Evolutionary conservation across 2,113 vertebrate genomes (phyloP), one percentile per base, ranked within the genome.

Genomic region (Thalassoma bifasciatum): DNA sequence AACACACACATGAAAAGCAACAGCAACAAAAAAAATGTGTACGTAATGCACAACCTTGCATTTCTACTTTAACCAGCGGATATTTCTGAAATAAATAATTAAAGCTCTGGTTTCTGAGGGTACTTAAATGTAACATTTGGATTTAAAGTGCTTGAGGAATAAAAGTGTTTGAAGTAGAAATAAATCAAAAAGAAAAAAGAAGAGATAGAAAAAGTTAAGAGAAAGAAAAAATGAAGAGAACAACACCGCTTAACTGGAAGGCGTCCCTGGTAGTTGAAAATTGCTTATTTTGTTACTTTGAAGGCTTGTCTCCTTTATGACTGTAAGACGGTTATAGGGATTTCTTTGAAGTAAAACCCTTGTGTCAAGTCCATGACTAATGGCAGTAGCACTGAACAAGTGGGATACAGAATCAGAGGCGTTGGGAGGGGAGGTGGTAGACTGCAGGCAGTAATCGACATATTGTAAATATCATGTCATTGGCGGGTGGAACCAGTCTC

Each of bases 241-340:
- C 87, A 92, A 93, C 91, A 93, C 87, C 73, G 66, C 83, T 49
- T 88, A 89, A 92, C 88, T 88, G 92, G 91, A 92, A 93, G 92
- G 91, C 88, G 90, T 93, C 92, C 92, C 93, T 93, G 93, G 92
- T 91, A 93, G 93, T 92, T 91, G 85, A 92, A 86, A 92, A 94
- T 93, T 93, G 91, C 93, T 93, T 94, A 92, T 93, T 92, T 90
- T 86, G 89, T 91, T 92, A 89, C 84, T 94, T 91, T 88, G 89
- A 94, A 94, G 92, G 91, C 92, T 94, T 94, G 92, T 93, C 91
- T 93, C 92, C 90, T 93, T 93, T 94, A 91, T 93, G 92, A 92
- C 91, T 91, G 90, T 92, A 91, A 91, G 90, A 94, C 87, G 83
- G 89, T 90, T 88, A 89, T 88, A 91, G 90, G 89, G 91, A 88